Evolutionary conservation across 2,797 vertebrate species (phyloP).

Genomic region (Pangasius larnaudii): DNA sequence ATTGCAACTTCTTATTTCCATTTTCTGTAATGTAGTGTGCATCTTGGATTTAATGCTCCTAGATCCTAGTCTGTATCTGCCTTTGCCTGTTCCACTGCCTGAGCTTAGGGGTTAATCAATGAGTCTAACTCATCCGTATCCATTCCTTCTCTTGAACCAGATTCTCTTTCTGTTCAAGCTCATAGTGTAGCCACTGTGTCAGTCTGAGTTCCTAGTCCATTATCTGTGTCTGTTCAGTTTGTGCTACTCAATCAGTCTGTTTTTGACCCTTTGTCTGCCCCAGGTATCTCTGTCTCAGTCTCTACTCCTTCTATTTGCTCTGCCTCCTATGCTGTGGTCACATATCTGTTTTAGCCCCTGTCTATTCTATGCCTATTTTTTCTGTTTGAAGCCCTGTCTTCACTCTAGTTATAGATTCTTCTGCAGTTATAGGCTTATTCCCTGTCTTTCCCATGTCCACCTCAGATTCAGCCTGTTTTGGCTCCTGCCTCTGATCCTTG

Average conservation of each 20-base stretch:
- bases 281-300: neutral
- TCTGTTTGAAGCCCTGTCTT: neutral
- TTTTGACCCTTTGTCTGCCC: neutral
- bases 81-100: neutral
- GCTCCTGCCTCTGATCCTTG: neutral
- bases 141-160: neutral
- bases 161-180: neutral
- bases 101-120: neutral
- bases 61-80: neutral
- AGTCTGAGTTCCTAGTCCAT: neutral
- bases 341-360: neutral
- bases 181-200: neutral
- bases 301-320: neutral
- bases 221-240: slow-evolving; percentile 14
- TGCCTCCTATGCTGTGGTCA: neutral
- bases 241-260: slow-evolving; percentile 6
- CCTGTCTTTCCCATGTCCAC: neutral
- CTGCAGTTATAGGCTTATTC: neutral
- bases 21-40: neutral
- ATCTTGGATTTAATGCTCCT: neutral
- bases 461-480: neutral
- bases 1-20: neutral
- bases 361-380: neutral
- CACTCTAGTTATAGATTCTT: neutral
- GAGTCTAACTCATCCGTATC: neutral